Conservation (phyloP, 2,113 vertebrate genomes). For the Periophthalmodon schlosseri region DNA sequence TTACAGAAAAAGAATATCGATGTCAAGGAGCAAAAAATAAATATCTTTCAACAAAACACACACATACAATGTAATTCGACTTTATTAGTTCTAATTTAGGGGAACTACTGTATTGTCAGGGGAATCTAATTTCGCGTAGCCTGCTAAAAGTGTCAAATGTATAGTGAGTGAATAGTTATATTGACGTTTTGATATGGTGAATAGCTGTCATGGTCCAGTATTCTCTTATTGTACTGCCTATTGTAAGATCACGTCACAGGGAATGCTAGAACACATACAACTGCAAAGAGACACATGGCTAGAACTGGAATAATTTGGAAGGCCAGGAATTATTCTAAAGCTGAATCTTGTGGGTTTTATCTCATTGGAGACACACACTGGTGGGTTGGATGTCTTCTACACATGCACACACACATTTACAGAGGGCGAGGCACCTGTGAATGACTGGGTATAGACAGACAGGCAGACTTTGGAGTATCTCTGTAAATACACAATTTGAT, state of each 20-base stretch:
- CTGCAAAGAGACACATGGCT: slow-evolving; percentile 64
- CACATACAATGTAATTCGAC: slow-evolving; percentile 30
- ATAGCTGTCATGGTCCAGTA: slow-evolving; percentile 26
- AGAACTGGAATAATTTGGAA: slow-evolving; percentile 58
- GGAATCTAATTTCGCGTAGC: slow-evolving; percentile 58
- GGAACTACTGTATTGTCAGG: slow-evolving; percentile 25
- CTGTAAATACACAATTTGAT: slow-evolving; percentile 73
- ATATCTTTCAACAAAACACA: slow-evolving; percentile 32
- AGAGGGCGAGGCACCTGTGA: slow-evolving; percentile 77
- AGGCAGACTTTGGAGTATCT: slow-evolving; percentile 77
- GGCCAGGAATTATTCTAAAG: slow-evolving; percentile 45
- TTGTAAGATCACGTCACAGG: slow-evolving; percentile 41
- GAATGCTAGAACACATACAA: slow-evolving; percentile 61
- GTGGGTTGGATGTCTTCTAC: slow-evolving; percentile 49
- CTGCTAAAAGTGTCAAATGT: slow-evolving; percentile 49
- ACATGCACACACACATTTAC: slow-evolving; percentile 62
- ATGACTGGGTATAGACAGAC: slow-evolving; percentile 71
- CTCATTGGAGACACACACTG: slow-evolving; percentile 17
- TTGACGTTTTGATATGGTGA: slow-evolving; percentile 25
- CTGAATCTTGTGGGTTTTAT: slow-evolving; percentile 35
- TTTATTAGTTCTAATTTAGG: slow-evolving; percentile 36
- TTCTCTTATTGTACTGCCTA: slow-evolving; percentile 37
- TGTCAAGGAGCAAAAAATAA: slow-evolving; percentile 8
- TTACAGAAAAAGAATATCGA: slow-evolving; percentile 46
- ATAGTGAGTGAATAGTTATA: slow-evolving; percentile 34